Evolutionary conservation across 2,797 vertebrate species (phyloP), one percentile per base, ranked within the genome.

Genomic region (Peromyscus nudipes): DNA sequence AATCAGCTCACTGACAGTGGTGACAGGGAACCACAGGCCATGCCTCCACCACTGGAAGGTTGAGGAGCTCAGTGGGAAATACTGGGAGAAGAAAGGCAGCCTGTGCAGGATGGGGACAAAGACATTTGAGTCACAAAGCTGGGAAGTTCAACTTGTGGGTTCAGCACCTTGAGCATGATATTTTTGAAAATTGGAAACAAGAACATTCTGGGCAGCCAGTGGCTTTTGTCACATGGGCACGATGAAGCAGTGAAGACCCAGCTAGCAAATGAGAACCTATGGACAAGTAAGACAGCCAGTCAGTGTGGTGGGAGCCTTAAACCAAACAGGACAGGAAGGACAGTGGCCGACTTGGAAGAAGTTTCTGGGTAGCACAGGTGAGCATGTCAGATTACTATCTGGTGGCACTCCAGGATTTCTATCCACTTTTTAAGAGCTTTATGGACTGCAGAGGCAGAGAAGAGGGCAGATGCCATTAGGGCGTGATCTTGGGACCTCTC

Each of bases 31-130:
- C 97, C 96, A 96, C 64, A 94, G 95, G 89, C 97, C 88, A 89
- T 85, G 96, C 95, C 62, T 92, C 6, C 43, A 92, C 91, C 88
- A 91, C 96, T 97, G 83, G 0, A 0, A 92, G 89, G 88, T 69
- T 97, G 96, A 97, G 96, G 97, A 88, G 49, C 91, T 97, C 90
- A 82, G 49, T 97, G 89, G 96, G 79, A 97, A 98, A 97, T 89
- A 95, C 37, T 85, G 93, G 82, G 57, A 2, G 29, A 0, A 95
- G 82, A 96, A 93, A 97, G 57, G 96, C 91, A 90, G 65, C 81
- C 67, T 10, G 8, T 93, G 21, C 79, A 0, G 0, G 91, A 96
- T 80, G 37, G 57, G 40, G 52, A 21, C 76, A 52, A 31, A 52
- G 80, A 92, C 49, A 81, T 86, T 31, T 92, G 67, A 91, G 17